Conservation (phyloP, 1,140 invertebrate genomes). For the Leptopilina clavipes region DNA sequence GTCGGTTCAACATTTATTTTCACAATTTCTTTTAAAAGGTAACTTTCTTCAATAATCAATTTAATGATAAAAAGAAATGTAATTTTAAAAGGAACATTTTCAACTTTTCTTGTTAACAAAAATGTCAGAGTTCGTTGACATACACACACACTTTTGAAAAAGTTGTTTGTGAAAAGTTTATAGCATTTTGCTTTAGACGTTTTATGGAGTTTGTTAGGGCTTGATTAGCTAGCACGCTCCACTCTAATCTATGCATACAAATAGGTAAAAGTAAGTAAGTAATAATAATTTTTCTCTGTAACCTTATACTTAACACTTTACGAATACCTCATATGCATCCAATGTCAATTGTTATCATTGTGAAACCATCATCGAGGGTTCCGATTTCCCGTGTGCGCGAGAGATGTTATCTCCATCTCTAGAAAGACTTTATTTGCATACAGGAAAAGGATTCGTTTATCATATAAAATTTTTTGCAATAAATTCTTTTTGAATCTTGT, state of each 20-base stretch:
- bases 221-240: slow-evolving; percentile 7
- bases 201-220: not conserved
- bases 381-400: slow-evolving; percentile 16
- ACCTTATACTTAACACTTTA: not conserved
- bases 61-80: too few relatives aligned
- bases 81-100: too few relatives aligned
- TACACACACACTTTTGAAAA: not conserved
- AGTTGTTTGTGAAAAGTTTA: not conserved
- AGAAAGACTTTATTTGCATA: slow-evolving; percentile 30
- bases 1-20: too few relatives aligned
- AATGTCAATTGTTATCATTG: slow-evolving; percentile 30
- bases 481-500: slow-evolving; percentile 30
- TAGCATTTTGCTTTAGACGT: slow-evolving; percentile 18
- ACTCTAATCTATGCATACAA: slow-evolving; percentile 8
- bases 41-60: too few relatives aligned
- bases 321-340: not conserved
- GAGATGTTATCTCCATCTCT: slow-evolving; percentile 10
- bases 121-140: not conserved
- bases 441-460: slow-evolving; percentile 19
- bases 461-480: slow-evolving; percentile 21
- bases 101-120: not conserved
- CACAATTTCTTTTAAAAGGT: too few relatives aligned
- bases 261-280: not conserved
- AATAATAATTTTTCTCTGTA: not conserved
- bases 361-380: slow-evolving; percentile 19